Conservation (phyloP, 1,140 invertebrate genomes). For the Drosophila ogumai region DNA sequence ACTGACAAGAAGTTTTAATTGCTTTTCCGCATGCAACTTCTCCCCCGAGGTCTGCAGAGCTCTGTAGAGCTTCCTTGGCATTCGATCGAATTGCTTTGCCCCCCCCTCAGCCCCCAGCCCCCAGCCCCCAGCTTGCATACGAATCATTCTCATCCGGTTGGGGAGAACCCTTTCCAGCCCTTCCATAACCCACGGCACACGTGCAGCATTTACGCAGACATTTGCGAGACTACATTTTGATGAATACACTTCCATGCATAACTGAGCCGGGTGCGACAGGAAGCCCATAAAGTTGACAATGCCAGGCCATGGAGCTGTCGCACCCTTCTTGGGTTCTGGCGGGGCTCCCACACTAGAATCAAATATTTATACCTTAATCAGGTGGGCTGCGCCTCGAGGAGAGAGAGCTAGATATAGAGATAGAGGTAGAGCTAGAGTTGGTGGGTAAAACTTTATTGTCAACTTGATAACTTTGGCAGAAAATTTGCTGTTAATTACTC, state of each 20-base stretch:
- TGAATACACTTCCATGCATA: conserved; percentile 60
- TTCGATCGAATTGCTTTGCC: conserved; percentile 42
- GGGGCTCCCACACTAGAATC: conserved; percentile 58
- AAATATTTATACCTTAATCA: conserved; percentile 81
- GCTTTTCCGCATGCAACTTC: conserved; percentile 78
- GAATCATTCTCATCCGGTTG: not conserved
- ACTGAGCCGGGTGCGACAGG: conserved; percentile 34
- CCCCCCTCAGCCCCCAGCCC: not conserved
- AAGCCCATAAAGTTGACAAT: conserved; percentile 80
- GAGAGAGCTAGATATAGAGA: not conserved
- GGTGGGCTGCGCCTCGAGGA: conserved; percentile 18
- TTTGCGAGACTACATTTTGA: conserved; percentile 61
- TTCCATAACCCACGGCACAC: conserved; percentile 13
- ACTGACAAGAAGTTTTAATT: conserved; percentile 78
- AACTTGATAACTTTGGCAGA: conserved; percentile 64
- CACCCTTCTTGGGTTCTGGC: conserved; percentile 23
- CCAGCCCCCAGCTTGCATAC: conserved; percentile 3
- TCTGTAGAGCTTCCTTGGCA: conserved; percentile 26
- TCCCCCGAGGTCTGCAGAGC: not conserved
- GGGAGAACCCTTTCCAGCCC: not conserved
- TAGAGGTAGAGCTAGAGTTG: conserved; percentile 7
- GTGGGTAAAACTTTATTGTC: conserved; percentile 63
- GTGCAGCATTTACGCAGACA: conserved; percentile 38
- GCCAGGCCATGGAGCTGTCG: conserved; percentile 41
- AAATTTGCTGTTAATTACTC: conserved; percentile 78